Conservation (phyloP, 1,140 invertebrate genomes). For the Aphelinus atriplicis region DNA sequence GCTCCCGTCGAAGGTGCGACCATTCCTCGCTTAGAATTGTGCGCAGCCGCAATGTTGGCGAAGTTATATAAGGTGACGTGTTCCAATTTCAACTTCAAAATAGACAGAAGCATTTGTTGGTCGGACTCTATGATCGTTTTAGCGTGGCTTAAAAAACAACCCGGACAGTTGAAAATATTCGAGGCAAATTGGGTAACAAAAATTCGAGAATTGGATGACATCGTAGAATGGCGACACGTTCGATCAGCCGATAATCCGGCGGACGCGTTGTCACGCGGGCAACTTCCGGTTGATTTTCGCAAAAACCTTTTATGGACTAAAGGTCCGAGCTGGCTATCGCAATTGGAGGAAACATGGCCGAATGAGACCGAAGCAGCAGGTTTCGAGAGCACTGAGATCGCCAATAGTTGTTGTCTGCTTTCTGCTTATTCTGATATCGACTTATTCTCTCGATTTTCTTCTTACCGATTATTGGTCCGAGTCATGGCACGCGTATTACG, state of each 20-base stretch:
- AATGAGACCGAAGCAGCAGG: not conserved
- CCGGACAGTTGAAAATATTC: conserved; percentile 54
- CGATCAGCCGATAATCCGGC: conserved; percentile 58
- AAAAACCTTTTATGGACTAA: conserved; percentile 23
- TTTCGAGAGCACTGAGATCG: not conserved
- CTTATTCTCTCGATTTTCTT: not conserved
- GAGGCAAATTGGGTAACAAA: conserved; percentile 58
- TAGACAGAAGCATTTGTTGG: conserved; percentile 40
- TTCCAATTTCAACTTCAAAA: not conserved
- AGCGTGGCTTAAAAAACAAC: conserved; percentile 45
- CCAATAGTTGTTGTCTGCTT: not conserved
- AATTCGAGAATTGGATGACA: conserved; percentile 49
- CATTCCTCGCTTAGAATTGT: conserved; percentile 35
- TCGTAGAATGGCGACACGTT: conserved; percentile 55
- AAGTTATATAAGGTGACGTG: not conserved
- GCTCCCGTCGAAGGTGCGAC: conserved; percentile 3
- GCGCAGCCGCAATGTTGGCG: conserved; percentile 51
- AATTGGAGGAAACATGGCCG: not conserved
- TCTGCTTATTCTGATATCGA: not conserved
- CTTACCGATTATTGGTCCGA: not conserved
- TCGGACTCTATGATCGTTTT: conserved; percentile 52
- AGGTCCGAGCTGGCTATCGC: conserved; percentile 21
- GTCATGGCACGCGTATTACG: not conserved
- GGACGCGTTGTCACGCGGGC: conserved; percentile 57
- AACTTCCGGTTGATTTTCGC: conserved; percentile 22